Evolutionary conservation across 2,797 vertebrate genomes (phyloP).

Genomic region (Oryzias dopingdopingensis): DNA sequence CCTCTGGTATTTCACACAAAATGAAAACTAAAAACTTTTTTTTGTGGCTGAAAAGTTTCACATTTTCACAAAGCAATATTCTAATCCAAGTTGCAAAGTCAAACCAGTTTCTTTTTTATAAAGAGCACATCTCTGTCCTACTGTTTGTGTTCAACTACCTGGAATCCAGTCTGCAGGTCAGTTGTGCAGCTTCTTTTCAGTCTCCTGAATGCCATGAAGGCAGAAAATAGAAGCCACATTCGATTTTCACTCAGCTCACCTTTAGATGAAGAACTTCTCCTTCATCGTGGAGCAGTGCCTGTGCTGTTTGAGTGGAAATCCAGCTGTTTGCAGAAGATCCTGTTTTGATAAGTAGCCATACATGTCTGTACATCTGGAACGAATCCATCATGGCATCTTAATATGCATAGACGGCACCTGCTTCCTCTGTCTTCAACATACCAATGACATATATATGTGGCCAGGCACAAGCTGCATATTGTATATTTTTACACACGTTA

Average conservation of each 20-base stretch:
- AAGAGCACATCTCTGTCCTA: not conserved
- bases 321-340: conserved; percentile 77
- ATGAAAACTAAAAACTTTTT: conserved; percentile 9
- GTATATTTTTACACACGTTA: not conserved
- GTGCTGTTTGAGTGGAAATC: conserved; percentile 70
- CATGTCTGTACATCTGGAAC: conserved; percentile 61
- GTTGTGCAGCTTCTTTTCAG: conserved; percentile 32
- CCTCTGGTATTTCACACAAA: not conserved
- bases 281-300: conserved; percentile 25
- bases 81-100: not conserved
- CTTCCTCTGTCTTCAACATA: conserved; percentile 33
- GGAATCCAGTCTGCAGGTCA: conserved; percentile 29
- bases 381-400: conserved; percentile 61
- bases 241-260: conserved; percentile 18
- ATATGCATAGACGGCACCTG: conserved; percentile 51
- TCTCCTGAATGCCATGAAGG: conserved; percentile 10
- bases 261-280: conserved; percentile 29
- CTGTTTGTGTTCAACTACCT: conserved; percentile 33
- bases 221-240: conserved; percentile 15
- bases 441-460: not conserved
- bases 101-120: conserved; percentile 1
- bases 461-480: not conserved
- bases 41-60: no score
- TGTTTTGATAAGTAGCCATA: conserved; percentile 75
- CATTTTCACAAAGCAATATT: not conserved